A percentile compares a stretch with the other conserved stretches of the same genome.
Evolutionary conservation across 2,888 invertebrate species (phyloP).

Genomic region (Melinaea menophilus): DNA sequence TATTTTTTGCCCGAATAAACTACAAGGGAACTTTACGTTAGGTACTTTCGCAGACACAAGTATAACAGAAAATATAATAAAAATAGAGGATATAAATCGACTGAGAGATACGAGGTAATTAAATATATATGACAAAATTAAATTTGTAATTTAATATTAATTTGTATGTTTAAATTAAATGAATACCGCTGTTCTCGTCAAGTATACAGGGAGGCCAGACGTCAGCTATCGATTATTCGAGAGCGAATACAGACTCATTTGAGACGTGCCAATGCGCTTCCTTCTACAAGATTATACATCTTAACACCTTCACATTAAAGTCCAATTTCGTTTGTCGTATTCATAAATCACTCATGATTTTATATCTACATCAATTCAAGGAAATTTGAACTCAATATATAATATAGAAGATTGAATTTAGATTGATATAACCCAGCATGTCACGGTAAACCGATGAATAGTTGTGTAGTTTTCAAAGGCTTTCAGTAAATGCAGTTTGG

Average conservation of each 20-base stretch:
- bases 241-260: constrained; percentile 66
- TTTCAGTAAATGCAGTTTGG: constrained; percentile 54
- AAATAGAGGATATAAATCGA: no score
- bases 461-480: constrained; percentile 57
- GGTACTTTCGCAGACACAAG: constrained; percentile 20
- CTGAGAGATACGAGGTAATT: no score
- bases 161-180: constrained; percentile 11
- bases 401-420: constrained; percentile 7
- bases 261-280: constrained; percentile 58
- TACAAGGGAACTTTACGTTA: constrained; percentile 33
- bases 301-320: constrained; percentile 41
- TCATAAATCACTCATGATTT: constrained; percentile 59
- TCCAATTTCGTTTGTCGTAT: constrained; percentile 39
- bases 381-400: constrained; percentile 37
- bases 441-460: constrained; percentile 33
- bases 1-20: constrained; percentile 37
- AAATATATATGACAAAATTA: not conserved
- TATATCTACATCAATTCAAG: constrained; percentile 39
- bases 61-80: not conserved
- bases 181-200: constrained; percentile 16
- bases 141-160: not conserved
- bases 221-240: constrained; percentile 77
- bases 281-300: constrained; percentile 49
- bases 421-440: constrained; percentile 8
- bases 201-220: constrained; percentile 57